phyloP scores from a whole-genome alignment of 2,888 invertebrate species.

The Chironomus tentans region DNA sequence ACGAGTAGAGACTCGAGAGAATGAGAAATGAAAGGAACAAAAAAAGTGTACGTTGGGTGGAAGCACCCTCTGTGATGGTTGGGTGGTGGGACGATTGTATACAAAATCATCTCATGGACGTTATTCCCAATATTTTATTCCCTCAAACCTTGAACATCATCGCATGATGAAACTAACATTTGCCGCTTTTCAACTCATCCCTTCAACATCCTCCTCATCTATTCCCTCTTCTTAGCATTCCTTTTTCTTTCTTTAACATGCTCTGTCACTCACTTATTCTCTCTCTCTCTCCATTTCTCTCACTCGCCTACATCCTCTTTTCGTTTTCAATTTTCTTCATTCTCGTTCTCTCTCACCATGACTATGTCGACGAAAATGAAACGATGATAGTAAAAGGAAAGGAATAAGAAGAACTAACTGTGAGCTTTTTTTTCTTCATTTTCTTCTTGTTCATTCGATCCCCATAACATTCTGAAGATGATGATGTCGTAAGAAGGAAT shows the following conservation, averaged over 20 bases:
- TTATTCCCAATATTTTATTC: neutral
- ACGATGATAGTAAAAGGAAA: neutral
- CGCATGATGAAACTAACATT: conserved; percentile 5
- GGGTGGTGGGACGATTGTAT: neutral
- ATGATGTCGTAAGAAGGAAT: neutral
- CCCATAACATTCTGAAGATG: neutral
- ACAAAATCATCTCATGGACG: conserved; percentile 15
- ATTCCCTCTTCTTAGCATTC: neutral
- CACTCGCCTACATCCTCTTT: neutral
- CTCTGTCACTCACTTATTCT: conserved; percentile 1
- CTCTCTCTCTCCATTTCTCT: neutral
- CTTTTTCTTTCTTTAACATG: neutral
- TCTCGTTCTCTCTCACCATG: neutral
- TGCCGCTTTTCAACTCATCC: neutral
- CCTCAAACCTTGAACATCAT: neutral
- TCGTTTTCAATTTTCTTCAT: no score
- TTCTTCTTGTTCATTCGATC: neutral
- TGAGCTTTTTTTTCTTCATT: conserved; percentile 6
- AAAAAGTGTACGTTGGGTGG: no score
- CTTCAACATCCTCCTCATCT: neutral
- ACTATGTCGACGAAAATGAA: neutral
- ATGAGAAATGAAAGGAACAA: no score
- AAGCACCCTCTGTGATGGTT: neutral
- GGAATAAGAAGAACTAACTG: neutral
- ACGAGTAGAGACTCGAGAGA: no score